phyloP scores from a whole-genome alignment of 2,797 vertebrate genomes.

The Mergus octosetaceus region DNA sequence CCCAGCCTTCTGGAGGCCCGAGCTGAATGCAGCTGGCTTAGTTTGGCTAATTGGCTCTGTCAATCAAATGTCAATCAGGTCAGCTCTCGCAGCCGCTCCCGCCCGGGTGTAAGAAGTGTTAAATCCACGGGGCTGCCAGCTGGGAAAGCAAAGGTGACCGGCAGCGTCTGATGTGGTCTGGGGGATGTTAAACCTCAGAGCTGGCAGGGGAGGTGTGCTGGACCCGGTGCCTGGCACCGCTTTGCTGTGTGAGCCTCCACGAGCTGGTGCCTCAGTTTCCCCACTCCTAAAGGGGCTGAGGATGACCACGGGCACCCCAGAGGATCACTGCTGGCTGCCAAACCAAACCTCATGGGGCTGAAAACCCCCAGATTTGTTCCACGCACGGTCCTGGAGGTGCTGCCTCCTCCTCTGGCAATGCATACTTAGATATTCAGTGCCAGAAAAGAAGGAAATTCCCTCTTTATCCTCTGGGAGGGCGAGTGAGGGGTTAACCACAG shows the following conservation, averaged over 20 bases:
- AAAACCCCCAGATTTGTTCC: not conserved
- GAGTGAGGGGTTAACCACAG: not conserved
- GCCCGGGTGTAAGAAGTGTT: not conserved
- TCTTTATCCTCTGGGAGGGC: not conserved
- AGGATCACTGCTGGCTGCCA: not conserved
- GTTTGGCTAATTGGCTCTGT: slow-evolving; percentile 64
- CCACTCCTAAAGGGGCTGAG: not conserved
- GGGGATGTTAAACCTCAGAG: not conserved
- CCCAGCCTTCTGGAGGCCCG: slow-evolving; percentile 13
- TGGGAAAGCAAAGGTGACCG: not conserved
- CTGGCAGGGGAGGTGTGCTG: not conserved
- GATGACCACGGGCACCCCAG: not conserved
- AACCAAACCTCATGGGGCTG: not conserved
- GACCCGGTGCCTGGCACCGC: not conserved
- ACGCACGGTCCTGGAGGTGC: not conserved
- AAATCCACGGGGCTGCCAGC: not conserved
- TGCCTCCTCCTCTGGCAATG: not conserved
- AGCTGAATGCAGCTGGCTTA: slow-evolving; percentile 53
- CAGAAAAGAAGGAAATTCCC: not conserved
- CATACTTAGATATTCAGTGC: not conserved
- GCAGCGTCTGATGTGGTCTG: not conserved
- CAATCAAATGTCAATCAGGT: slow-evolving; percentile 53
- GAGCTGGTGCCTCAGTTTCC: not conserved
- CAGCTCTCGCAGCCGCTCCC: not conserved
- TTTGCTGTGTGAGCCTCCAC: rapidly evolving